Conservation (phyloP, 2,888 invertebrate species). For the Phalangium opilio region DNA sequence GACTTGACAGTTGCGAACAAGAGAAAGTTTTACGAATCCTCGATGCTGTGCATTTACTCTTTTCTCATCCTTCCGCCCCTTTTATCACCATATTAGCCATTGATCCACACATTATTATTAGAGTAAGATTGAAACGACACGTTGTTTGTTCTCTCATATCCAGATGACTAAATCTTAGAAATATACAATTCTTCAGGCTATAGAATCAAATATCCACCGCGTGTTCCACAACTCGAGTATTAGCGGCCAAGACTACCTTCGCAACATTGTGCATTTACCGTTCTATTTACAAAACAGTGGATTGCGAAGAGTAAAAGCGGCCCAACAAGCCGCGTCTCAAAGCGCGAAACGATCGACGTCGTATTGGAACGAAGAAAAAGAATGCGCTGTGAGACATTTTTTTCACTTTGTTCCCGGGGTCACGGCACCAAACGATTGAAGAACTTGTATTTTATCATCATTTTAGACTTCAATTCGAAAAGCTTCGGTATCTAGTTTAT, state of each 20-base stretch:
- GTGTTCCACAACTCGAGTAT: conserved; percentile 81
- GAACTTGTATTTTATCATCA: no score
- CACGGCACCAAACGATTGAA: not conserved
- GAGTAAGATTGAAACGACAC: conserved; percentile 40
- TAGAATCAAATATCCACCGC: conserved; percentile 71
- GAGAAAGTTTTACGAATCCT: conserved; percentile 82
- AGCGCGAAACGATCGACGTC: conserved; percentile 15
- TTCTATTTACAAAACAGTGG: conserved; percentile 97
- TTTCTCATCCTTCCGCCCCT: conserved; percentile 82
- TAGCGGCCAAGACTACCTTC: conserved; percentile 74
- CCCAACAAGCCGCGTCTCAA: conserved; percentile 34
- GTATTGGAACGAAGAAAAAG: conserved; percentile 18
- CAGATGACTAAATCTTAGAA: no score
- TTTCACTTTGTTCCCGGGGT: not conserved
- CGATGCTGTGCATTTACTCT: conserved; percentile 86
- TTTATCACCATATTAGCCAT: conserved; percentile 92
- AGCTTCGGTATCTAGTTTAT: conserved; percentile 21
- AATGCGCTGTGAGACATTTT: conserved; percentile 7
- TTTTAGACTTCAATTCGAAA: conserved; percentile 15
- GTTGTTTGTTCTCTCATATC: no score
- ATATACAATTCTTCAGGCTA: conserved; percentile 53
- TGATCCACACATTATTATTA: conserved; percentile 96
- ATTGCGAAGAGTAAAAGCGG: conserved; percentile 67
- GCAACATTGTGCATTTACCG: conserved; percentile 92
- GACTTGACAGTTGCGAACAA: conserved; percentile 93